These are phyloP conservation scores for Ceramica pisi DNA, from an alignment of 2,888 invertebrate species.

Conservation along the genomic window DNA sequence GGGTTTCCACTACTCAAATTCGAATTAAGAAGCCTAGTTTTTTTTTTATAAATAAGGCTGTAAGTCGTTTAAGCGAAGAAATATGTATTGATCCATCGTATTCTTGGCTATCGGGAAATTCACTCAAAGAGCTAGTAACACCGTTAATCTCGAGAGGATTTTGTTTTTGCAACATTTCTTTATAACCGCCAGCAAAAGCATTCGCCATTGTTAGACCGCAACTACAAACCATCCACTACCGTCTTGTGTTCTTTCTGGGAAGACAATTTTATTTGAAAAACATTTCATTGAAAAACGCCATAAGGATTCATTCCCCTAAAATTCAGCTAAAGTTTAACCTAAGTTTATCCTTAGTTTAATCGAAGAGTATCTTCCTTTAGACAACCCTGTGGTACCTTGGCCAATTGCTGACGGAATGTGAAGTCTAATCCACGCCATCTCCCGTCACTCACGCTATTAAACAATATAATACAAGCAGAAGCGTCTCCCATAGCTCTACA, in stretches of 20 bases:
- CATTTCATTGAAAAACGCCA: no score
- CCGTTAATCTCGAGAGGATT: no score
- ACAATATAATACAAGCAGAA: conserved; percentile 49
- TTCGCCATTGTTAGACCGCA: no score
- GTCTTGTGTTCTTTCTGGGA: neutral
- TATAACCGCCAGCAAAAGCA: no score
- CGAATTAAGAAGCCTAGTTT: no score
- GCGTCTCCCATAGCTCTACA: conserved; percentile 38
- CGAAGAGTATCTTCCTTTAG: neutral
- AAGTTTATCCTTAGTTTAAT: no score
- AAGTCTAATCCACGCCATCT: conserved; percentile 66
- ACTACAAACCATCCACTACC: neutral
- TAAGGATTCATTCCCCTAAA: neutral
- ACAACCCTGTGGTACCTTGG: conserved; percentile 63
- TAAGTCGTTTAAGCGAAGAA: no score
- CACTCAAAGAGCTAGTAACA: neutral
- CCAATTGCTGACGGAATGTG: conserved; percentile 78
- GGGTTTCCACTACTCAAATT: no score
- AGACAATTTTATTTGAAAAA: neutral
- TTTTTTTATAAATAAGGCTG: no score
- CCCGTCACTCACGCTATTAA: conserved; percentile 67
- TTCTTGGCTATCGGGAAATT: neutral
- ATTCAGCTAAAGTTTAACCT: neutral
- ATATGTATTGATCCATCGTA: no score
- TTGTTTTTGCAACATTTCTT: no score